These are phyloP conservation scores for Sarcophaga caerulescens DNA, from an alignment of 2,888 invertebrate genomes.

Conservation along the genomic window DNA sequence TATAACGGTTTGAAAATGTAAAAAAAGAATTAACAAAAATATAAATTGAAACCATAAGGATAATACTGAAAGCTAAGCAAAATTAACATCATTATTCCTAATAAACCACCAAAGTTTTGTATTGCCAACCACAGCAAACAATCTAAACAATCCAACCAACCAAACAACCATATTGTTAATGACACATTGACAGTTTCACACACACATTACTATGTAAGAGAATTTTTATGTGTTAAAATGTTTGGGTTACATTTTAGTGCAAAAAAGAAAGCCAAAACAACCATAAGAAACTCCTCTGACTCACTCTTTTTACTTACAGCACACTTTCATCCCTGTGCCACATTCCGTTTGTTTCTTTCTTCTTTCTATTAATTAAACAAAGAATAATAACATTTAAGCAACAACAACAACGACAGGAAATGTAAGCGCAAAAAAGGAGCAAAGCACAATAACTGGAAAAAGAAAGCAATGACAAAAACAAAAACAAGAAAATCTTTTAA, in stretches of 20 bases:
- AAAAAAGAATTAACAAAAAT: too few species aligned
- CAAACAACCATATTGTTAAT: constrained; percentile 45
- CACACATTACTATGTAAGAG: constrained; percentile 45
- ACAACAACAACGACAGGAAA: constrained; percentile 1
- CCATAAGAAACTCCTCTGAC: background rate
- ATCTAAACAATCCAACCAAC: background rate
- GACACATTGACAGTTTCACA: constrained; percentile 49
- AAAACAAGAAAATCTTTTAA: constrained; percentile 27
- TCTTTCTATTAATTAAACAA: constrained; percentile 17
- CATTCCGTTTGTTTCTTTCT: constrained; percentile 14
- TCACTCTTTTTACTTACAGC: background rate
- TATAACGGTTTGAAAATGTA: too few species aligned
- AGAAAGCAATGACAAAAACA: background rate
- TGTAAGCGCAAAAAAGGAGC: constrained; percentile 6
- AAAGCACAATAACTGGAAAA: background rate
- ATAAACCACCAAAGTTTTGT: constrained; percentile 3
- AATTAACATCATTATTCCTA: constrained; percentile 34
- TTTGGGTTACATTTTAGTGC: background rate
- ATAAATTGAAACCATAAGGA: too few species aligned
- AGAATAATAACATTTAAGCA: background rate
- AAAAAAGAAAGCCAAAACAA: background rate
- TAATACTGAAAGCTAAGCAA: background rate
- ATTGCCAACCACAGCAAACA: background rate
- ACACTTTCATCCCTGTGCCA: background rate
- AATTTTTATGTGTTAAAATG: constrained; percentile 22